Evolutionary conservation across 2,113 vertebrate species (phyloP).

Genomic region (Dermatemys mawii): DNA sequence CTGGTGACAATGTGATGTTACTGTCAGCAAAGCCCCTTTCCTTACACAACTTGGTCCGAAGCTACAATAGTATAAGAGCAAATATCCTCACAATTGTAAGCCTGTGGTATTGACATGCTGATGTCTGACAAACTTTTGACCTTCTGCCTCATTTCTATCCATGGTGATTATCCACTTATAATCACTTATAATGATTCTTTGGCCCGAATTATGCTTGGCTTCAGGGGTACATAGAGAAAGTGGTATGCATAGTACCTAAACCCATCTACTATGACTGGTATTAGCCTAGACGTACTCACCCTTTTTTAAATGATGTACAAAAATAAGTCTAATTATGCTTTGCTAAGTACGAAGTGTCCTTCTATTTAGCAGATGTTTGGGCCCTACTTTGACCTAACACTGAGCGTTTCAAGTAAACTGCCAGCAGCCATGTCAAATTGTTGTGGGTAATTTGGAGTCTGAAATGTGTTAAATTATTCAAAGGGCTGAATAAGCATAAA

Average conservation of each 20-base stretch:
- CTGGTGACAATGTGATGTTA: background rate
- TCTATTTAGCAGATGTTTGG: slow-evolving; percentile 83
- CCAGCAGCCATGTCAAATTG: slow-evolving; percentile 87
- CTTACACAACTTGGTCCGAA: background rate
- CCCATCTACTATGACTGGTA: background rate
- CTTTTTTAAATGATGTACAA: slow-evolving; percentile 46
- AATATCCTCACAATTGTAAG: background rate
- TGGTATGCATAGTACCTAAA: background rate
- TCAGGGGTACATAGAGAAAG: background rate
- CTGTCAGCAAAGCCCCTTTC: background rate
- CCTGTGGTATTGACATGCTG: background rate
- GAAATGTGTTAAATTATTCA: slow-evolving; percentile 93
- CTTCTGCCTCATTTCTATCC: background rate
- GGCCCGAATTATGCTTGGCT: background rate
- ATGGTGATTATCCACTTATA: background rate
- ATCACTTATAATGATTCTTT: background rate
- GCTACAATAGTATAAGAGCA: background rate
- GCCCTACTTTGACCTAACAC: slow-evolving; percentile 84
- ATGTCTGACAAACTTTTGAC: background rate
- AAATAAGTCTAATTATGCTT: slow-evolving; percentile 79
- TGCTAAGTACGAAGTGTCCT: slow-evolving; percentile 79
- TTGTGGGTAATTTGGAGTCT: slow-evolving; percentile 91
- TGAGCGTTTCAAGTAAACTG: slow-evolving; percentile 83
- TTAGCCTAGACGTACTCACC: slow-evolving; percentile 35
- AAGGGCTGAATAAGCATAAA: slow-evolving; percentile 97